A percentile compares a stretch with the other conserved stretches of the same genome.
Evolutionary conservation across 2,888 invertebrate species (phyloP).

Genomic region (Molorchus minor): DNA sequence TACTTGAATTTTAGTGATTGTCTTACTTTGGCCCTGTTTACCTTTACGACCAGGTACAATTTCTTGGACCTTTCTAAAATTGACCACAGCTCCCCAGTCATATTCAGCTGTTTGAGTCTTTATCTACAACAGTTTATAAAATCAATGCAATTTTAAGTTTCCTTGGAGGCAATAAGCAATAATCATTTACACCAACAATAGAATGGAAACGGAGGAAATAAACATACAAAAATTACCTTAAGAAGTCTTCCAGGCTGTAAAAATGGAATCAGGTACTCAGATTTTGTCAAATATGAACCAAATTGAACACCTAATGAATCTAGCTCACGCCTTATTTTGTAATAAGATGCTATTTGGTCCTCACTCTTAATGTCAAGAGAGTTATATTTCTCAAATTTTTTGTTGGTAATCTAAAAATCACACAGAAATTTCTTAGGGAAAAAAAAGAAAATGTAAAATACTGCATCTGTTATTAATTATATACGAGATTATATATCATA

Average conservation of each 20-base stretch:
- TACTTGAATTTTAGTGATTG: constrained; percentile 75
- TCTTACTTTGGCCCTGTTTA: constrained; percentile 61
- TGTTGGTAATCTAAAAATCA: constrained; percentile 69
- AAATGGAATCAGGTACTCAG: constrained; percentile 91
- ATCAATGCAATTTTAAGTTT: neutral
- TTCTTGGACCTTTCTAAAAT: constrained; percentile 72
- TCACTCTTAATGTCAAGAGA: constrained; percentile 76
- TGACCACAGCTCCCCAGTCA: constrained; percentile 97
- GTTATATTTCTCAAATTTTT: constrained; percentile 73
- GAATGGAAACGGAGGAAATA: neutral
- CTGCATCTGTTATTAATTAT: too few species aligned
- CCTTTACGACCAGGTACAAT: constrained; percentile 46
- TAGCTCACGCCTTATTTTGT: constrained; percentile 84
- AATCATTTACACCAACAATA: neutral
- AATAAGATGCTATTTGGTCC: constrained; percentile 80
- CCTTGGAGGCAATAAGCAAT: neutral
- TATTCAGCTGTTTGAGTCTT: constrained; percentile 86
- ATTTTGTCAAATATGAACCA: constrained; percentile 80
- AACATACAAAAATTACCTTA: constrained; percentile 68
- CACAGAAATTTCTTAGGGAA: too few species aligned
- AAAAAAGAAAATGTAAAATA: too few species aligned
- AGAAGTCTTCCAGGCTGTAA: constrained; percentile 93
- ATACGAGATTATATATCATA: too few species aligned
- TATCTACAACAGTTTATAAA: constrained; percentile 65
- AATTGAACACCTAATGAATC: constrained; percentile 79